phyloP scores from a whole-genome alignment of 2,113 vertebrate genomes.

The Erpornis zantholeuca region DNA sequence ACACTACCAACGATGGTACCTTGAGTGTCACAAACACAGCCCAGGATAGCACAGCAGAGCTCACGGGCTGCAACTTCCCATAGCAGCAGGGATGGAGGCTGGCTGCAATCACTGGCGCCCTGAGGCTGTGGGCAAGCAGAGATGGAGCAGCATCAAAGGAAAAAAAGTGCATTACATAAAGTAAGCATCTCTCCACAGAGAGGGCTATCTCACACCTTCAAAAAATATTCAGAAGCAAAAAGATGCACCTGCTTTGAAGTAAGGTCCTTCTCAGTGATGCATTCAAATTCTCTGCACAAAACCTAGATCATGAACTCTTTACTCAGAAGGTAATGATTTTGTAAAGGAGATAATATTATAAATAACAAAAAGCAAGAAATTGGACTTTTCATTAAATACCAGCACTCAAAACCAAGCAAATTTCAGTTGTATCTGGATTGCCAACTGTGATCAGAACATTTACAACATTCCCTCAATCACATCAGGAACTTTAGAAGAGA shows the following conservation, averaged over 20 bases:
- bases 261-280: background rate
- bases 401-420: background rate
- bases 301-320: background rate
- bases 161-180: background rate
- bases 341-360: background rate
- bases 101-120: background rate
- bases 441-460: background rate
- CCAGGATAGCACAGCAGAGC: fast-evolving
- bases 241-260: background rate
- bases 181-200: background rate
- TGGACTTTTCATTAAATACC: background rate
- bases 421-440: background rate
- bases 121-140: background rate
- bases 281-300: background rate
- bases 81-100: background rate
- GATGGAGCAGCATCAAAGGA: background rate
- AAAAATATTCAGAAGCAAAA: background rate
- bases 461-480: background rate
- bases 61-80: background rate
- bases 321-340: background rate
- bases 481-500: background rate
- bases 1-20: background rate
- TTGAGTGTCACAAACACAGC: background rate
- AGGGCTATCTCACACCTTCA: background rate
- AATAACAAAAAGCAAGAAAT: background rate